Base-by-base conservation (phyloP, 2,113 vertebrate genomes). In the Semnornis frantzii region DNA sequence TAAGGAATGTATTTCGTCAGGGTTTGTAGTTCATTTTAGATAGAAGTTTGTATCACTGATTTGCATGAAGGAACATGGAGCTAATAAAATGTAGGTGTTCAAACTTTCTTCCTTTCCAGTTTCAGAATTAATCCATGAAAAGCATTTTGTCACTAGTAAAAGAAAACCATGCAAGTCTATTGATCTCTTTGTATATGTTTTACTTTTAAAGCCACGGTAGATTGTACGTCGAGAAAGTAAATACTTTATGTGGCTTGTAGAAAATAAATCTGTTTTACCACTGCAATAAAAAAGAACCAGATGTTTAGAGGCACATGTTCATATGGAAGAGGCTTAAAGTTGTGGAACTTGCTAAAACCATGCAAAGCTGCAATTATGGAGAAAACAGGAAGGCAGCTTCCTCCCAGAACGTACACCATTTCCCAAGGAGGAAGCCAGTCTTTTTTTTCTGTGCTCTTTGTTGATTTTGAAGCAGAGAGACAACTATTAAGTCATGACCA, bases 381-480 rank as follows among this genome's bases (percentile, higher is more conserved):
- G 96, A 98, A 99, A 99, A 99, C 99, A 99, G 99, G 99, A 99
- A 99, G 98, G 93, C 96, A 96, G 90, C 97, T 98, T 99, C 98
- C 98, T 98, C 98, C 97, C 98, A 95, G 97, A 98, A 97, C 92
- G 87, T 97, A 95, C 97, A 97, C 97, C 93, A 94, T 98, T 99
- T 99, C 98, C 99, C 98, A 98, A 97, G 97, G 98, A 98, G 98
- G 97, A 98, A 98, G 96, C 94, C 68, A 96, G 95, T 80, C 96
- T 96, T 92, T 92, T 92, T 92, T 97, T 97, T 95, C 96, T 97
- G 54, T 92, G 94, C 83, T 97, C 97, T 98, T 97, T 98, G 96
- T 98, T 98, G 98, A 97, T 96, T 98, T 96, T 97, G 96, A 96
- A 98, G 97, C 96, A 89, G 96, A 97, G 95, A 95, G 94, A 95